Evolutionary conservation across 2,797 vertebrate genomes (phyloP), one percentile per base, ranked within the genome.

Genomic region (Poecilia wingei): DNA sequence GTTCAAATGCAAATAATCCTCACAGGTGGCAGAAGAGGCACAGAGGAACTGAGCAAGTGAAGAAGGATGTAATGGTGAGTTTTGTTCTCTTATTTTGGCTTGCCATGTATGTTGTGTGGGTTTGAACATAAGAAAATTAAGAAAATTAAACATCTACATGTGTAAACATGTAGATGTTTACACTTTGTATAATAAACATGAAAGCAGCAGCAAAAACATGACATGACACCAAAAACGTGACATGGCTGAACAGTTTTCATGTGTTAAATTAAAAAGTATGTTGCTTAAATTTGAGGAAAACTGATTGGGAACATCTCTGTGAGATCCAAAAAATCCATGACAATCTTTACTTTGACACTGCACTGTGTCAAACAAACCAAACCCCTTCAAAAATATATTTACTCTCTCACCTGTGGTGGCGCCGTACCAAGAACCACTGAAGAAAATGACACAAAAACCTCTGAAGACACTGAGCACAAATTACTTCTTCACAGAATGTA

Each of bases 1-100:
- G 59, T 80, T 61, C 28, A 4, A 57, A 61, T 28, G 22, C 13
- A 1, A 33, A 72, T 7, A 12, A 64, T 7, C 49, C 41, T 16
- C 61, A 18, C n/a, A 64, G 47, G 61, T 82, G 7, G 45, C 75
- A 33, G 14, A 47, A 59, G 57, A 22, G 61, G 16, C 59, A 3
- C n/a, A 64, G 10, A 22, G 20, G 39, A 55, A 59, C 68, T 68
- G 55, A 74, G 13, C 36, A 13, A 74, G 28, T 55, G 5, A 77
- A 72, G 68, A 81, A 89, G 88, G 86, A 91, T 92, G 88, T 85
- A 85, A 41, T 12, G 80, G 92, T 93, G 80, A 93, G 92, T 93
- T 57, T 0, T 8, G 6, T 78, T 70, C 55, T 28, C 18, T 14
- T 71, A 18, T 51, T 47, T 55, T 51, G 72, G 18, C 22, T 66